These are phyloP conservation scores for Cydia amplana DNA, from an alignment of 1,140 invertebrate genomes.

Conservation along the genomic window DNA sequence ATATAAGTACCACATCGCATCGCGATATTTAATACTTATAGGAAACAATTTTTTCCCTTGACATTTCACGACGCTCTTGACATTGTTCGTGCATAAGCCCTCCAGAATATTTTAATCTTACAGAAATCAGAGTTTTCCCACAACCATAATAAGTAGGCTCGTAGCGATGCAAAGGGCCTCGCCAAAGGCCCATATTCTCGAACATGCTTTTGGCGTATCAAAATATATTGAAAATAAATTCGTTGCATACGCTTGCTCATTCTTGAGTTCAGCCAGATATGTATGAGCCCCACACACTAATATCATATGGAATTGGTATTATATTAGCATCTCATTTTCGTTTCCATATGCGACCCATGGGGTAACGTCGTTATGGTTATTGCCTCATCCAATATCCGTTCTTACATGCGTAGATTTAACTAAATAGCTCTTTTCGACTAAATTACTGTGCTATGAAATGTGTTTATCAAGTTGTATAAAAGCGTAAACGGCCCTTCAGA, in stretches of 20 bases:
- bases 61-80: not conserved
- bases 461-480: conserved; percentile 4
- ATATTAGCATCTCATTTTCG: not conserved
- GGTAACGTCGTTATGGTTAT: conserved; percentile 20
- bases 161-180: conserved; percentile 15
- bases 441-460: not conserved
- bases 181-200: not conserved
- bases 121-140: conserved; percentile 16
- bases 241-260: not conserved
- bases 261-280: not conserved
- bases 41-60: not conserved
- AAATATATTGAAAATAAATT: conserved; percentile 7
- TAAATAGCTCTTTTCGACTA: not conserved
- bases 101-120: conserved; percentile 29
- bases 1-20: too few species aligned
- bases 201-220: not conserved
- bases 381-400: conserved; percentile 11
- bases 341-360: not conserved
- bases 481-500: not conserved
- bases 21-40: not conserved
- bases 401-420: conserved; percentile 14
- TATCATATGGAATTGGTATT: not conserved
- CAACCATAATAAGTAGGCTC: conserved; percentile 8
- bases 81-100: conserved; percentile 22
- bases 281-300: not conserved